Evolutionary conservation across 2,797 vertebrate genomes (phyloP).

Genomic region (Bovichtus variegatus): DNA sequence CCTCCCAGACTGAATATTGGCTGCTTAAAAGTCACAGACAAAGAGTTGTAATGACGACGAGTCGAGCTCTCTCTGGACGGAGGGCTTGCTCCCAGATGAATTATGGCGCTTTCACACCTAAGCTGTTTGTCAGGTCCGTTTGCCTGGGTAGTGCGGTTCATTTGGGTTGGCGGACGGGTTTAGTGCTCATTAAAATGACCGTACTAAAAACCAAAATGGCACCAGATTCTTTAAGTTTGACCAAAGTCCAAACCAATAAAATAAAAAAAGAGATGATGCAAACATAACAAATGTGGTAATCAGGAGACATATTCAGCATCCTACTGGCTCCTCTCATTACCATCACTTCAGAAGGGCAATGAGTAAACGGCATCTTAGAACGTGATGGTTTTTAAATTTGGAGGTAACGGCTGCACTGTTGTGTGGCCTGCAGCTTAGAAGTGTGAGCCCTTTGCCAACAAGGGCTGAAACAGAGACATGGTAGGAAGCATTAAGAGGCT

Average conservation of each 20-base stretch:
- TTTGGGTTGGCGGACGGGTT: too few relatives aligned
- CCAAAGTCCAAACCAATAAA: conserved; percentile 13
- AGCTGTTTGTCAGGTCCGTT: too few relatives aligned
- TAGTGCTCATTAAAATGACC: too few relatives aligned
- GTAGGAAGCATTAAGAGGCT: conserved; percentile 49
- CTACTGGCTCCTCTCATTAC: conserved; percentile 18
- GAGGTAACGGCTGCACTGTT: conserved; percentile 57
- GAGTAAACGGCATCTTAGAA: conserved; percentile 26
- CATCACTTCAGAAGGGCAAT: conserved; percentile 42
- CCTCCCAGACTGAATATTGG: too few relatives aligned
- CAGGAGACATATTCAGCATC: conserved; percentile 7
- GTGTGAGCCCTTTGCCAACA: conserved; percentile 53
- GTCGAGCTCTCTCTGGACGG: not conserved
- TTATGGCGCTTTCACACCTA: too few relatives aligned
- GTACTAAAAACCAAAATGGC: not conserved
- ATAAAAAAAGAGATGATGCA: not conserved
- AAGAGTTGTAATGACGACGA: not conserved
- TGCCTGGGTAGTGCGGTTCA: too few relatives aligned
- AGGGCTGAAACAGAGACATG: conserved; percentile 55
- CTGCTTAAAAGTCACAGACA: not conserved
- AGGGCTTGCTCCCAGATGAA: not conserved
- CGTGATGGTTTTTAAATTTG: conserved; percentile 44
- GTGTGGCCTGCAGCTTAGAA: conserved; percentile 50
- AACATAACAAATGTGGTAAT: conserved; percentile 6
- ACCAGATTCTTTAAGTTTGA: not conserved